Evolutionary conservation across 2,113 vertebrate species (phyloP), one percentile per base, ranked within the genome.

Genomic region (Megalops atlanticus): DNA sequence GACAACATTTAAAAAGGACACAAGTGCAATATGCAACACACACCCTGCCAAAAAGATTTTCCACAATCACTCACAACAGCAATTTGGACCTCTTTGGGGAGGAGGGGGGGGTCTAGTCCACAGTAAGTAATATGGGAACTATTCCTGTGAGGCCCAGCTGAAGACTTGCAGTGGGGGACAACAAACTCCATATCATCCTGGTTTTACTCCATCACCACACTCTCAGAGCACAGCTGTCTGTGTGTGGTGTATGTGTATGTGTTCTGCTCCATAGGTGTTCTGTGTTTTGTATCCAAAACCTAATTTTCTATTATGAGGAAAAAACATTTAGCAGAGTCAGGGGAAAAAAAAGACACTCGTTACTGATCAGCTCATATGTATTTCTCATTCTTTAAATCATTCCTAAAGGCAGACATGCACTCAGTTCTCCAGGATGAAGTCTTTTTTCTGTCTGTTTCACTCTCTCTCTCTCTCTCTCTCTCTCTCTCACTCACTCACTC

Each of bases 1-100:
- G 11, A 85, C 72, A 89, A 85, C 33, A 75, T 45, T 43, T 41
- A 43, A 45, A 24, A 43, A 45, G 24, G 8, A n/a, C 38, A 31
- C 39, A n/a, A n/a, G n/a, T n/a, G n/a, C n/a, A n/a, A n/a, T n/a
- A n/a, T n/a, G n/a, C n/a, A n/a, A n/a, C n/a, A n/a, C n/a, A n/a
- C n/a, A n/a, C n/a, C n/a, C n/a, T n/a, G n/a, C 16, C 16, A 49
- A 49, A 8, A 0, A 49, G 8, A 49, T 49, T 49, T 49, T 49
- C 8, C 45, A 49, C 45, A 49, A n/a, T n/a, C n/a, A n/a, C n/a
- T n/a, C n/a, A n/a, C n/a, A n/a, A n/a, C n/a, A n/a, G n/a, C n/a
- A n/a, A n/a, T n/a, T n/a, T 49, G 45, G 45, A 49, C 45, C 45
- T 16, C 45, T 16, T 16, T 16, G 0, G 1, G 45, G 45, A 49